These are phyloP conservation scores for Baccha elongata DNA, from an alignment of 2,888 invertebrate species.

Conservation along the genomic window DNA sequence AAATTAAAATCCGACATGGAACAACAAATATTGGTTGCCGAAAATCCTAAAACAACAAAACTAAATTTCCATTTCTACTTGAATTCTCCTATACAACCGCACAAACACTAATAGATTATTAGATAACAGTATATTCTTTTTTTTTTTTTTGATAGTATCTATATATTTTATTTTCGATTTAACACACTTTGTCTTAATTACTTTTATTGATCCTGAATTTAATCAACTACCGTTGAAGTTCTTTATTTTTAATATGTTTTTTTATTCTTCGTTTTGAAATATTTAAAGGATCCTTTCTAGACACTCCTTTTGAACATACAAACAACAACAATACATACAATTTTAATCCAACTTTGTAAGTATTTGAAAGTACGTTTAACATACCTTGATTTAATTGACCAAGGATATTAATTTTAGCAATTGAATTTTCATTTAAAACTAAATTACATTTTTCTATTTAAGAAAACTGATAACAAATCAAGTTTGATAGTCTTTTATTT, in stretches of 20 bases:
- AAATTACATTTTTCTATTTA: too few relatives aligned
- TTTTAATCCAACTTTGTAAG: too few relatives aligned
- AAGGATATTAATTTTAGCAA: too few relatives aligned
- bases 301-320: too few relatives aligned
- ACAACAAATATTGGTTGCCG: constrained; percentile 12
- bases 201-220: constrained; percentile 11
- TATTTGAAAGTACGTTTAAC: too few relatives aligned
- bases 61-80: constrained; percentile 4
- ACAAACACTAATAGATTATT: constrained; percentile 16
- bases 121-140: constrained; percentile 1
- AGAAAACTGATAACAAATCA: too few relatives aligned
- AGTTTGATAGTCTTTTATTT: too few relatives aligned
- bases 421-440: too few relatives aligned
- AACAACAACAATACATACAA: too few relatives aligned
- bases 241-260: background rate
- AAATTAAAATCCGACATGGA: too few relatives aligned
- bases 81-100: background rate
- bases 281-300: background rate
- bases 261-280: too few relatives aligned
- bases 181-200: constrained; percentile 7
- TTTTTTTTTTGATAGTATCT: background rate
- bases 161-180: constrained; percentile 2
- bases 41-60: constrained; percentile 7
- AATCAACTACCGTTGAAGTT: background rate
- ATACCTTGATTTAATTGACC: too few relatives aligned